A percentile compares a stretch with the other conserved stretches of the same genome.
Evolutionary conservation across 2,113 vertebrate species (phyloP).

Genomic region (Elachura formosa): DNA sequence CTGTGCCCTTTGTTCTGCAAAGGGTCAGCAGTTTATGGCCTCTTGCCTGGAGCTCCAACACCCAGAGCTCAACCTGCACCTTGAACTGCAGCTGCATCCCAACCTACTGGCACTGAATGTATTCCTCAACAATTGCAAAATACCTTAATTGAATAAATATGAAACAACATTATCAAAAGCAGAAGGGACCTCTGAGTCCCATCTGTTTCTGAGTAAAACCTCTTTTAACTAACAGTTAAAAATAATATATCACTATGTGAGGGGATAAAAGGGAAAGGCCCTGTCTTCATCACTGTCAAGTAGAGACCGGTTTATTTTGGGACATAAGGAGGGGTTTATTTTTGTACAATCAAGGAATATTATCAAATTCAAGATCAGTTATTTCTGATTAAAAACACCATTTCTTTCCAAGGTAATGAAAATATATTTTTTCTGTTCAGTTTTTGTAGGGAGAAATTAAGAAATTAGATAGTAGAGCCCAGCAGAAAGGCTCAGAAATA

Average conservation of each 20-base stretch:
- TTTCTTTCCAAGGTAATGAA: background rate
- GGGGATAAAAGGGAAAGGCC: background rate
- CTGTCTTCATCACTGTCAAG: background rate
- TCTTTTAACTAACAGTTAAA: background rate
- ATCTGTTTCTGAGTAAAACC: background rate
- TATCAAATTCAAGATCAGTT: background rate
- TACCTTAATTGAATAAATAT: background rate
- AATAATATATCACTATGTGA: background rate
- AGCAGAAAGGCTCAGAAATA: background rate
- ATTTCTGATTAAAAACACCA: background rate
- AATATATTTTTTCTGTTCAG: background rate
- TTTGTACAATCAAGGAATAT: background rate
- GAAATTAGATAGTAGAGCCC: background rate
- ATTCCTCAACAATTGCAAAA: background rate
- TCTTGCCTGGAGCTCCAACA: background rate
- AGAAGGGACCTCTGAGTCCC: background rate
- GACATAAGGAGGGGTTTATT: accelerated
- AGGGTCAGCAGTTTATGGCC: accelerated
- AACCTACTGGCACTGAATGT: accelerated
- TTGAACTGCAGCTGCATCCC: accelerated
- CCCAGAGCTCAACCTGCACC: background rate
- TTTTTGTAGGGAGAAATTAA: background rate
- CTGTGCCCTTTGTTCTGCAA: background rate
- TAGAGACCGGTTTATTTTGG: background rate
- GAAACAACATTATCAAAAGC: background rate